Evolutionary conservation across 92 coral and sea anemone species (phyloP), one percentile per base, ranked within the genome.

Genomic region (Blastomussa wellsi): DNA sequence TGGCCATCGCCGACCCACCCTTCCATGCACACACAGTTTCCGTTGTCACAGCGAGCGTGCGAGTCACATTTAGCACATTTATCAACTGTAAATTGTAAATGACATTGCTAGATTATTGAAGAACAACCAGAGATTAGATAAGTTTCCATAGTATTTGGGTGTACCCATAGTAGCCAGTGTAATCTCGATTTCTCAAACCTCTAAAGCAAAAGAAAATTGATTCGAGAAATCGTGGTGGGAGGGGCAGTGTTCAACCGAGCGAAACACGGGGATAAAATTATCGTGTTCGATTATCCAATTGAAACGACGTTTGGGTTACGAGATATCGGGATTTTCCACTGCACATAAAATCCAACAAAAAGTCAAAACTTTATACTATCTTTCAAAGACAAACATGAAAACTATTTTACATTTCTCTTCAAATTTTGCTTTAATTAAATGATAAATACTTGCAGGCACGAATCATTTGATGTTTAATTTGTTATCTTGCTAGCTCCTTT

Each of bases 41-140:
- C 99, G 49, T 91, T 92, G 37, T 81, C 91, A 84, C 98, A 97
- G 24, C 91, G 91, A 4, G 99, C 95, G 86, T 97, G 93, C 20
- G 90, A 84, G 70, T 95, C 95, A 57, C 99, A 97, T 72, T 91
- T 97, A 41, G 95, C 92, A 83, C 98, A 97, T 77, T 91, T 97
- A 70, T 97, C 99, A 60, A 94, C 99, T 78, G 72, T 9, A 84
- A 79, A 62, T n/a, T 29, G 68, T 9, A 9, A 62, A 62, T 24
- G n/a, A 62, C 9, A 59, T 24, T 59, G 22, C 26, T 55, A 0
- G 62, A n/a, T 59, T 59, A 59, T n/a, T 24, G 32, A 62, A 62
- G 28, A 26, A 62, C 0, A 57, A 28, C 68, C 28, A 29, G 68
- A 62, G 26, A 57, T 57, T 24, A 5, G 1, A 24, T 57, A 53